Base-by-base conservation (phyloP, 2,888 invertebrate species). In the Lycaena phlaeas region DNA sequence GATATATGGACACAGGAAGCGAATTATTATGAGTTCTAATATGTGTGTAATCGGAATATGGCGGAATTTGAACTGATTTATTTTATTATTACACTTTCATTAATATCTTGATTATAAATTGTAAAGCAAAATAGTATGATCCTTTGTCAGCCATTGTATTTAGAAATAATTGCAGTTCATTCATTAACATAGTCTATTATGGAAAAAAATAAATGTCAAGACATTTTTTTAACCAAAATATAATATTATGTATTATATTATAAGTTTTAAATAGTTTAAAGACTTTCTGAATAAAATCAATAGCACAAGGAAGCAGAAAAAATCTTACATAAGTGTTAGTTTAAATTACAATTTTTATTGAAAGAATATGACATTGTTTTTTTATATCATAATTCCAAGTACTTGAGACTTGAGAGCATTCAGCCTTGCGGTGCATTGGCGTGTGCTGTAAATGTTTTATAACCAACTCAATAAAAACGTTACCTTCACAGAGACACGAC, bases 361-460 rank as follows among this genome's bases (percentile, higher is more conserved):
- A 31, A 11, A 34, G 11, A 22, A 7, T 29, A 29, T 15, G 12
- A 7, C 12, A 9, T 34, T 34, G 34, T 15, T 30, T 34, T 34
- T 34, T 31, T 34, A 4, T 14, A 14, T 4, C 18, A 18, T 11
- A 31, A 11, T 18, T 10, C 11, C 31, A 18, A 31, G 18, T 22
- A 34, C 10, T 34, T 34, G 34, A 18, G 18, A 34, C 10, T 34
- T 34, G 34, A 18, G 18, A 22, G 22, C 34, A 22, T 34, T 22
- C 22, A 34, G 34, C 34, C 34, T 34, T 34, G 34, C 22, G 22
- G 22, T 22, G 34, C 34, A 34, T 34, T 34, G 34, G 34, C 34
- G 34, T 34, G 34, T 34, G 34, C 34, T 22, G 34, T 34, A 10
- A 17, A 22, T 22, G 22, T 31, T 31, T 31, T 29, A 34, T 34